Percentiles rank a stretch among this genome's conserved stretches.
Evolutionary conservation across 2,113 vertebrate species (phyloP).

Genomic region (Eretmochelys imbricata): DNA sequence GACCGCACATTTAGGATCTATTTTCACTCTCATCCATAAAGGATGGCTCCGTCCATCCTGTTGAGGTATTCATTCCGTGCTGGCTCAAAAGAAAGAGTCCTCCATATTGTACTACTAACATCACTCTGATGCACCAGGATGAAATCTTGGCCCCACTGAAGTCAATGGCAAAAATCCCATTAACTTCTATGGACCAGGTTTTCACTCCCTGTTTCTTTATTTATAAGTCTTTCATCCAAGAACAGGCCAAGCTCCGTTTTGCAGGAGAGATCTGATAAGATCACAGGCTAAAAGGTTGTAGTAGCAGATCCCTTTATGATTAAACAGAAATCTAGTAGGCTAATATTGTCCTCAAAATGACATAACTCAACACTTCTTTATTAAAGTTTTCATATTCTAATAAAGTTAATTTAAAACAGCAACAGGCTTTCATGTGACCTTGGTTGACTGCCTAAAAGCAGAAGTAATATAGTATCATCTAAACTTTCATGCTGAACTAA

Average conservation of each 20-base stretch:
- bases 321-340: not conserved
- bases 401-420: constrained; percentile 22
- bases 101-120: not conserved
- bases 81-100: not conserved
- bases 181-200: not conserved
- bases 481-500: constrained; percentile 6
- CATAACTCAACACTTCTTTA: not conserved
- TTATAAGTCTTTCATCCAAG: not conserved
- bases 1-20: not conserved
- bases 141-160: not conserved
- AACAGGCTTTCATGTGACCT: not conserved
- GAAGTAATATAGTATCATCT: not conserved
- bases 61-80: not conserved
- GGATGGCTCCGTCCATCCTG: not conserved
- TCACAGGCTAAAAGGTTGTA: not conserved
- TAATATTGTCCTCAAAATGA: not conserved
- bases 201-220: not conserved
- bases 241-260: rapidly evolving
- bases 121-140: not conserved
- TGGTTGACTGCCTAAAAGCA: not conserved
- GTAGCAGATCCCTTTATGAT: not conserved
- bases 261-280: not conserved
- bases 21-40: not conserved
- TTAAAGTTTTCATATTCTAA: not conserved
- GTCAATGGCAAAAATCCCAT: not conserved